phyloP scores from a whole-genome alignment of 2,888 invertebrate genomes.

The Cephus nigrinus region DNA sequence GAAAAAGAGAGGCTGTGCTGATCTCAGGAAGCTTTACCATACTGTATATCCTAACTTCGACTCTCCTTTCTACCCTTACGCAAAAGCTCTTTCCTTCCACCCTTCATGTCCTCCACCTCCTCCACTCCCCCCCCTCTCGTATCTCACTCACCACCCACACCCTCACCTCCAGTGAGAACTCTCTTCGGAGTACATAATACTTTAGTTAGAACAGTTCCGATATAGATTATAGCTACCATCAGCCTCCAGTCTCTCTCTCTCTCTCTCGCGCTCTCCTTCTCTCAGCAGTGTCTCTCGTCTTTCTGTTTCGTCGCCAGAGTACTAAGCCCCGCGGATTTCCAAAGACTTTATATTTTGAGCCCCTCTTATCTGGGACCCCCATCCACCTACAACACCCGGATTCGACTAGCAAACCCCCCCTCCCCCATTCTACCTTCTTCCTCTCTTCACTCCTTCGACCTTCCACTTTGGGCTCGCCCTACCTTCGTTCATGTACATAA shows the following conservation, averaged over 20 bases:
- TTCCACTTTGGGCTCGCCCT: not conserved
- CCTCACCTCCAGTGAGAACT: slow-evolving; percentile 11
- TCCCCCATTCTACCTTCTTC: not conserved
- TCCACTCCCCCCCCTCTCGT: not conserved
- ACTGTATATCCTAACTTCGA: not conserved
- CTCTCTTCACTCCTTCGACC: not conserved
- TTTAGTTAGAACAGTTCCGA: slow-evolving; percentile 36
- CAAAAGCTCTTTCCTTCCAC: not conserved
- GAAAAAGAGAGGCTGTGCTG: not conserved
- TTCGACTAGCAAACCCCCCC: not conserved
- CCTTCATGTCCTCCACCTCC: not conserved
- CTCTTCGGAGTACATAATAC: slow-evolving; percentile 32
- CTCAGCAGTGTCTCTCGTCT: slow-evolving; percentile 21
- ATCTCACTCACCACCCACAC: not conserved
- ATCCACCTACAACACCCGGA: not conserved
- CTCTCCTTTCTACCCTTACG: not conserved
- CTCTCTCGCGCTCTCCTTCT: slow-evolving; percentile 18
- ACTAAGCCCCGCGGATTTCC: slow-evolving; percentile 42
- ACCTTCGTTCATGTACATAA: not conserved
- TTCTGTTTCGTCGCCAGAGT: slow-evolving; percentile 30
- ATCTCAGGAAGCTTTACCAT: not conserved
- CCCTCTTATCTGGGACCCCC: slow-evolving; percentile 31
- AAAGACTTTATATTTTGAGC: slow-evolving; percentile 42
- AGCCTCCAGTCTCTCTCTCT: slow-evolving; percentile 1
- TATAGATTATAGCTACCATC: slow-evolving; percentile 34